These are phyloP conservation scores for Periophthalmus modestus DNA, from an alignment of 2,113 vertebrate species.

Conservation along the genomic window DNA sequence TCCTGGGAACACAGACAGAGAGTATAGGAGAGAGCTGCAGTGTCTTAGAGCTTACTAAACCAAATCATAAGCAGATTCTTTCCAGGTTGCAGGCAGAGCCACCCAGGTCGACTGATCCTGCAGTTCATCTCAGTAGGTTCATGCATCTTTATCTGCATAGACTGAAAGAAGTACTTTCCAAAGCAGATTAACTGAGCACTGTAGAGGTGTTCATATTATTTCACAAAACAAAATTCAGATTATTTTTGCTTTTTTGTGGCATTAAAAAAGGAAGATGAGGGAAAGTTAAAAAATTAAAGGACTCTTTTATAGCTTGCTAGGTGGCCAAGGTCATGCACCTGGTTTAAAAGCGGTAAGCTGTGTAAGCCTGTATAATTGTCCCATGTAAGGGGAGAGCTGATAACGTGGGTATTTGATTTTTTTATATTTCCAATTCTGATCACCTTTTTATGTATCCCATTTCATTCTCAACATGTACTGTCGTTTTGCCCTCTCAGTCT, in stretches of 20 bases:
- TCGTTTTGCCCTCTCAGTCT: constrained; percentile 16
- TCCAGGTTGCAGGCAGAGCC: constrained; percentile 52
- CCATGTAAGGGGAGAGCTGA: background rate
- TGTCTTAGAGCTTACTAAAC: constrained; percentile 53
- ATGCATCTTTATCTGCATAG: constrained; percentile 60
- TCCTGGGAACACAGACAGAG: constrained; percentile 57
- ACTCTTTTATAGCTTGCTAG: no score
- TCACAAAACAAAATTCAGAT: background rate
- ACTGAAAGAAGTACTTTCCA: constrained; percentile 2
- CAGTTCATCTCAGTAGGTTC: constrained; percentile 33
- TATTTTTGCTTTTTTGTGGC: no score
- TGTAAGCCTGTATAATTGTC: background rate
- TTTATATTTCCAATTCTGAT: background rate
- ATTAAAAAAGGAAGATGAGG: no score
- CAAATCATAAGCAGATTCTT: constrained; percentile 77
- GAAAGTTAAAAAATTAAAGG: no score
- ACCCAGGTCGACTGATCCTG: constrained; percentile 65
- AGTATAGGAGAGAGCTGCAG: constrained; percentile 52
- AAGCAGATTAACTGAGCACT: no score
- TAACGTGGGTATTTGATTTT: background rate
- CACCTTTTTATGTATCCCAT: background rate
- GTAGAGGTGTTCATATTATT: background rate
- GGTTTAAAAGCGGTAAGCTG: background rate
- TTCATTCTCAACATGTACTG: constrained; percentile 10
- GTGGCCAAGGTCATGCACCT: background rate